These are phyloP conservation scores for Solea senegalensis DNA, from an alignment of 2,113 vertebrate species.

Conservation along the genomic window DNA sequence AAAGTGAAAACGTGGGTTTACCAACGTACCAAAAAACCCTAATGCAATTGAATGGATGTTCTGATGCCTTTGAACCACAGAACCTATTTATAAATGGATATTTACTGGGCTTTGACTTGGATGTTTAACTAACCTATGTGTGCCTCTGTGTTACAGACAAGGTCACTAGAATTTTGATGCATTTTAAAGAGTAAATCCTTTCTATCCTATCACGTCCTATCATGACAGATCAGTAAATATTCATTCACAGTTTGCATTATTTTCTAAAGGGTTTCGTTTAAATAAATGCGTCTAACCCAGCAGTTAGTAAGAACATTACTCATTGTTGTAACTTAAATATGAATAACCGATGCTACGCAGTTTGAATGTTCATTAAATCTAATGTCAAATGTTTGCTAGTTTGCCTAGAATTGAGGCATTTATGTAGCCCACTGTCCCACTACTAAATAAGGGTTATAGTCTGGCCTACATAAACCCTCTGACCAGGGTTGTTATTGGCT, in stretches of 20 bases:
- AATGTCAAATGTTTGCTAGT: background rate
- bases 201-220: no score
- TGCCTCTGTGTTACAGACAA: background rate
- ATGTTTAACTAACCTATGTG: background rate
- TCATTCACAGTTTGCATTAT: no score
- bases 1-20: background rate
- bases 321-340: no score
- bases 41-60: background rate
- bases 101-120: background rate
- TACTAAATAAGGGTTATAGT: conserved; percentile 33
- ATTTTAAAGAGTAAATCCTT: no score
- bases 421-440: conserved; percentile 11
- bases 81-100: background rate
- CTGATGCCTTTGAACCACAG: background rate
- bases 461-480: conserved; percentile 6
- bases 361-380: background rate
- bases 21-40: background rate
- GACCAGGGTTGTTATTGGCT: conserved; percentile 42
- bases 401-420: conserved; percentile 15
- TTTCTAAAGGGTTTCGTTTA: no score
- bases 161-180: no score
- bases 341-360: no score
- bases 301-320: no score
- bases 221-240: no score
- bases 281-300: no score